Evolutionary conservation across 2,888 invertebrate species (phyloP).

Genomic region (Adelognathus sp.): DNA sequence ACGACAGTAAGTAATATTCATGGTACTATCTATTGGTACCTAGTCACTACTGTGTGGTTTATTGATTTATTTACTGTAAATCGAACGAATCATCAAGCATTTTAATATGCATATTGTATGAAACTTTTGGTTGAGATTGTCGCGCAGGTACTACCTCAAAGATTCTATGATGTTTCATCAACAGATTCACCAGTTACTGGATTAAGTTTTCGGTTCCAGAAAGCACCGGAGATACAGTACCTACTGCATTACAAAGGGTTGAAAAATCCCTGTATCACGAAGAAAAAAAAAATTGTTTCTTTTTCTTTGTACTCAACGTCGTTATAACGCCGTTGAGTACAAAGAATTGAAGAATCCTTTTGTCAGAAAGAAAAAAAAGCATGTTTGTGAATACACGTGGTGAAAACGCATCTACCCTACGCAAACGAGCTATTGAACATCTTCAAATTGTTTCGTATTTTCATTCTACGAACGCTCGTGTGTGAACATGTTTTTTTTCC

Average conservation of each 20-base stretch:
- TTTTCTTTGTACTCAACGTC: not conserved
- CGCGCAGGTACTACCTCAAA: too few relatives aligned
- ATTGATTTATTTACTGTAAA: too few relatives aligned
- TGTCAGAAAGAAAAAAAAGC: not conserved
- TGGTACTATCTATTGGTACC: too few relatives aligned
- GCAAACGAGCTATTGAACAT: slow-evolving; percentile 34
- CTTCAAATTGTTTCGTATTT: slow-evolving; percentile 31
- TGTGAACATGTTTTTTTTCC: slow-evolving; percentile 29
- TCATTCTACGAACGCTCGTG: not conserved
- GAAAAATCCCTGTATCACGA: not conserved
- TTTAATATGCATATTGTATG: too few relatives aligned
- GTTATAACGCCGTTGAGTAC: too few relatives aligned
- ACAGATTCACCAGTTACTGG: not conserved
- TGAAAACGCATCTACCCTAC: not conserved
- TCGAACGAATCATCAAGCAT: too few relatives aligned
- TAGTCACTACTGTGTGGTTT: too few relatives aligned
- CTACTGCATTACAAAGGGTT: not conserved
- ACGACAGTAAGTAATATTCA: too few relatives aligned
- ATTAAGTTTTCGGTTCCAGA: not conserved
- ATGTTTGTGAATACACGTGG: not conserved
- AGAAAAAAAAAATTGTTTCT: not conserved
- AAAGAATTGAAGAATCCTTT: not conserved
- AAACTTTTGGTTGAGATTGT: too few relatives aligned
- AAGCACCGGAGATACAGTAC: not conserved
- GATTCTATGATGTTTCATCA: not conserved